phyloP scores from a whole-genome alignment of 2,888 invertebrate genomes.

The Odontocerum albicorne region DNA sequence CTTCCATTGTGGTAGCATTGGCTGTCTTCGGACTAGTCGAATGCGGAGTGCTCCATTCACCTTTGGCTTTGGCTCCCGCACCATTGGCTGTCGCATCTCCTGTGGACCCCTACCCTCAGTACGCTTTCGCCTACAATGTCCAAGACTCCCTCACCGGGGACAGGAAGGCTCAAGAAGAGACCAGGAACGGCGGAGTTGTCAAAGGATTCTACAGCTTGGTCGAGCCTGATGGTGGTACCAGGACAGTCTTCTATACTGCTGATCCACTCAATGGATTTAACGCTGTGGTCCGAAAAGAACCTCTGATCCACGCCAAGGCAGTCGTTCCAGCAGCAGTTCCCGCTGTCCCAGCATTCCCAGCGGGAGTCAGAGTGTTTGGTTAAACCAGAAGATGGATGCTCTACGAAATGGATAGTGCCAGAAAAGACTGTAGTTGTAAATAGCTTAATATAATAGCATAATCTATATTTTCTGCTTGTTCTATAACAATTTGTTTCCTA shows the following conservation, averaged over 20 bases:
- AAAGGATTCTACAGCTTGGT: constrained; percentile 44
- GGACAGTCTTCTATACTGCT: constrained; percentile 45
- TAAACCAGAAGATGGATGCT: constrained; percentile 13
- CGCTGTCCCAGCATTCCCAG: constrained; percentile 10
- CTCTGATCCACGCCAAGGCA: constrained; percentile 35
- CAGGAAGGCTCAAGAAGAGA: constrained; percentile 44
- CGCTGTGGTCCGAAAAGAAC: constrained; percentile 44
- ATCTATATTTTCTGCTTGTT: neutral
- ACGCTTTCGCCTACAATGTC: constrained; percentile 45
- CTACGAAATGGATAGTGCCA: constrained; percentile 19
- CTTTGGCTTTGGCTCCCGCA: constrained; percentile 29
- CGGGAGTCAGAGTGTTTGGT: constrained; percentile 23
- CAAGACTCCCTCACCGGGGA: constrained; percentile 46
- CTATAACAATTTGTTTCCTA: neutral
- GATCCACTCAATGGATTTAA: constrained; percentile 46
- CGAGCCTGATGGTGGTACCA: constrained; percentile 44
- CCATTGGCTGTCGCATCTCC: constrained; percentile 37
- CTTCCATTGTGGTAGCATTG: constrained; percentile 27
- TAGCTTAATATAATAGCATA: constrained; percentile 3
- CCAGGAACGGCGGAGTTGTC: constrained; percentile 44
- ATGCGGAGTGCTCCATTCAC: constrained; percentile 29
- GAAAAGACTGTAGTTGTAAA: constrained; percentile 31
- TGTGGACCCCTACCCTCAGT: constrained; percentile 42
- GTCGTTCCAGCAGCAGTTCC: constrained; percentile 22
- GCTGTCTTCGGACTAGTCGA: constrained; percentile 28